Percentiles rank a stretch among this genome's conserved stretches.
phyloP scores from a whole-genome alignment of 1,140 invertebrate species.

The Drosophila watanabei region DNA sequence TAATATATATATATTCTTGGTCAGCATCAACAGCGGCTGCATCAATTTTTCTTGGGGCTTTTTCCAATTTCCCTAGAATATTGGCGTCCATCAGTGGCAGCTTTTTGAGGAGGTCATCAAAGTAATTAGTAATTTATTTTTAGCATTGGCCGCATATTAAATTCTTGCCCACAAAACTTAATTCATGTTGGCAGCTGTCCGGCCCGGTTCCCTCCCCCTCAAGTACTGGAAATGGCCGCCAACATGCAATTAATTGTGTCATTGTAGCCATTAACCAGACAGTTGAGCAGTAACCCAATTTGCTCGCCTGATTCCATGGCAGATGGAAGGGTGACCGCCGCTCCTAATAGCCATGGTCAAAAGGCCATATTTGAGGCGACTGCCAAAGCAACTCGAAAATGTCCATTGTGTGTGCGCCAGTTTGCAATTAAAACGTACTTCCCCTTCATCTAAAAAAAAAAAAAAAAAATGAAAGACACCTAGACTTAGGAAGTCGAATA shows the following conservation, averaged over 20 bases:
- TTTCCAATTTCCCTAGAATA: constrained; percentile 2
- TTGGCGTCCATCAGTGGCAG: constrained; percentile 19
- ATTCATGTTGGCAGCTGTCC: constrained; percentile 53
- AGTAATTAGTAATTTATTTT: constrained; percentile 75
- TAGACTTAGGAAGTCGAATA: neutral
- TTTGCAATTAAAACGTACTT: constrained; percentile 70
- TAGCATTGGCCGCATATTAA: constrained; percentile 70
- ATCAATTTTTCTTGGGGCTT: neutral
- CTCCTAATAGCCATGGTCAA: constrained; percentile 60
- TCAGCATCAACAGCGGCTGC: no score
- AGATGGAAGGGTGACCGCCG: constrained; percentile 39
- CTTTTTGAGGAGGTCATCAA: neutral
- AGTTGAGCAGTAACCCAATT: constrained; percentile 83
- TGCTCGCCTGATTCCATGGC: constrained; percentile 65
- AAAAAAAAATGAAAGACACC: neutral
- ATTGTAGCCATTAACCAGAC: constrained; percentile 83
- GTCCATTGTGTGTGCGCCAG: constrained; percentile 63
- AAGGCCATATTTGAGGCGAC: constrained; percentile 27
- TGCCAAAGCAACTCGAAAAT: constrained; percentile 38
- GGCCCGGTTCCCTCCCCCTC: neutral
- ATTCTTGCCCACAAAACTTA: constrained; percentile 70
- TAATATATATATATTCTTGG: no score
- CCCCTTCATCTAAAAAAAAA: constrained; percentile 32
- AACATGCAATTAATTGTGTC: constrained; percentile 82
- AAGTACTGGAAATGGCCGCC: constrained; percentile 55